Conservation (phyloP, 2,113 vertebrate species). For the Riparia riparia region DNA sequence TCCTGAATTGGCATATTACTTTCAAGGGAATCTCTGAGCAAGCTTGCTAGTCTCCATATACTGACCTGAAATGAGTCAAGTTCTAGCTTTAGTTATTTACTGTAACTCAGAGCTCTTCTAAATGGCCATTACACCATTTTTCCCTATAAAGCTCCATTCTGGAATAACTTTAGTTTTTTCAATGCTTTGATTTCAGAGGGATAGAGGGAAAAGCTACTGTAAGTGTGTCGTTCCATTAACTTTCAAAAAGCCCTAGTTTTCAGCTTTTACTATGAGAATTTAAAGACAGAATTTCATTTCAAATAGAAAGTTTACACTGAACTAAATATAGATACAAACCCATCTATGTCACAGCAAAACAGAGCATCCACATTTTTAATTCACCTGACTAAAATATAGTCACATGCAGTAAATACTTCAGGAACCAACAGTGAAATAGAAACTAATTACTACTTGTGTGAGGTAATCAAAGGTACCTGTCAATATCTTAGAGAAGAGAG, state of each 20-base stretch:
- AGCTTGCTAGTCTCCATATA: background rate
- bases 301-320: background rate
- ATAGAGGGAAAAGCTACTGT: background rate
- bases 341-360: background rate
- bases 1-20: background rate
- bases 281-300: background rate
- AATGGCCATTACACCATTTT: background rate
- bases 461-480: background rate
- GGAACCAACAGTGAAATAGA: background rate
- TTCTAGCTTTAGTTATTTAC: background rate
- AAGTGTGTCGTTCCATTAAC: background rate
- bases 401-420: background rate
- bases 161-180: background rate
- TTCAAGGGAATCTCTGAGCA: background rate
- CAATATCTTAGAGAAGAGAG: background rate
- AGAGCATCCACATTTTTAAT: background rate
- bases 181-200: background rate
- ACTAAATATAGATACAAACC: background rate
- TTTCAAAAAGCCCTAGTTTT: background rate
- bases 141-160: background rate
- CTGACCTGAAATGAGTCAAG: background rate
- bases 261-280: background rate
- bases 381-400: background rate
- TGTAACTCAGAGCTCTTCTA: background rate
- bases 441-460: background rate